These are phyloP conservation scores for Morpho achilles DNA, from an alignment of 2,888 invertebrate species.

Conservation along the genomic window DNA sequence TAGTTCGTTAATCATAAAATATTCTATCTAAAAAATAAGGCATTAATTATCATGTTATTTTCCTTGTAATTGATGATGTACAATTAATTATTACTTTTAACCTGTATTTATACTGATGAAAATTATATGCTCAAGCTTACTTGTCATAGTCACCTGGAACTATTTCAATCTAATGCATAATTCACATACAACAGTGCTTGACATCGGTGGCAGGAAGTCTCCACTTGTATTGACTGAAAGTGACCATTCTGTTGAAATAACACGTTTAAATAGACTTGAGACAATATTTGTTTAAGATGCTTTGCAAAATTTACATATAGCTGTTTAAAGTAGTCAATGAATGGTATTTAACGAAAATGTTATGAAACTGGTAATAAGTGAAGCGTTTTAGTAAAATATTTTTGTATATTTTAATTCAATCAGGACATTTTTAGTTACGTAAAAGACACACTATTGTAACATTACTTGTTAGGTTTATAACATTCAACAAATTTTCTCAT, in stretches of 20 bases:
- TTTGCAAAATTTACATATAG: constrained; percentile 16
- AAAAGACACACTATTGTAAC: no score
- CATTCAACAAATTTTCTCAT: no score
- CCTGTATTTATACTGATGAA: no score
- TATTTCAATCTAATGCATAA: constrained; percentile 33
- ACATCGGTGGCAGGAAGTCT: constrained; percentile 52
- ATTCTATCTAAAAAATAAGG: no score
- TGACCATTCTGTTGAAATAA: constrained; percentile 33
- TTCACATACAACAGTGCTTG: constrained; percentile 43
- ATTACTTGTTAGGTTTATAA: no score
- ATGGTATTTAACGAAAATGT: neutral
- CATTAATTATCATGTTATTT: no score
- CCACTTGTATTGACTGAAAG: constrained; percentile 39
- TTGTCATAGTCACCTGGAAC: constrained; percentile 34
- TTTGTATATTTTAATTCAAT: no score
- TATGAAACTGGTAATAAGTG: neutral
- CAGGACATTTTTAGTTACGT: no score
- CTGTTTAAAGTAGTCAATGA: neutral
- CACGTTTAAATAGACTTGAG: constrained; percentile 28
- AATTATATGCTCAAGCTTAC: neutral
- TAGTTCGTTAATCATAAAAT: no score
- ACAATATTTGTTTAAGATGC: constrained; percentile 28
- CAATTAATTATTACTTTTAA: no score
- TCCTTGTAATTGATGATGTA: no score
- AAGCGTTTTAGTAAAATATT: no score